Conservation (phyloP, 2,113 vertebrate genomes). For the Fulica atra region DNA sequence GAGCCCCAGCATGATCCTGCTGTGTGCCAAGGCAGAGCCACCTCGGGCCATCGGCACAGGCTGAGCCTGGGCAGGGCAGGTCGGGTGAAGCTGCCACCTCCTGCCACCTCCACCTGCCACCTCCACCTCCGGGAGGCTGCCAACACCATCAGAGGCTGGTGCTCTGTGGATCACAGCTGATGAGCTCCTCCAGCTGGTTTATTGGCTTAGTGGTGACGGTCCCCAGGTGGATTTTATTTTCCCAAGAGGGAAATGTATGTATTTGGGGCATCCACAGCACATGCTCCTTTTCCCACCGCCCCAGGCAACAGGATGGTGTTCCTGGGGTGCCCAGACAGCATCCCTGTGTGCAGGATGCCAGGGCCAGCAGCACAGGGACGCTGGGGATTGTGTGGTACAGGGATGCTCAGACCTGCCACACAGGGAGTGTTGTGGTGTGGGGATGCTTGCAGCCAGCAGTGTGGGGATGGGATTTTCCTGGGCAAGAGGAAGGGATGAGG, state of each 20-base stretch:
- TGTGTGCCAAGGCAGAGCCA: neutral
- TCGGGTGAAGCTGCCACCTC: neutral
- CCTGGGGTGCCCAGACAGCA: neutral
- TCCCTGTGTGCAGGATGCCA: rapidly evolving
- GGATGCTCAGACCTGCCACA: neutral
- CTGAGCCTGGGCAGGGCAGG: neutral
- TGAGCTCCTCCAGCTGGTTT: neutral
- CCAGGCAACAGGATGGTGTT: neutral
- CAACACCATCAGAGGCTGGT: neutral
- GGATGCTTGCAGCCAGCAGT: neutral
- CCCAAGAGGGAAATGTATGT: neutral
- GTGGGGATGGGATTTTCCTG: neutral
- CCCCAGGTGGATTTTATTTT: neutral
- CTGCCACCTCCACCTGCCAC: neutral
- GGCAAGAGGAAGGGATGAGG: neutral
- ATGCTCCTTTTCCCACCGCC: rapidly evolving
- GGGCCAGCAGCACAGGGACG: neutral
- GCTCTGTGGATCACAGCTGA: neutral
- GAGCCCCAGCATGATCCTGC: neutral
- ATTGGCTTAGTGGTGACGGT: neutral
- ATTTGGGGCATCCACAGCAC: neutral
- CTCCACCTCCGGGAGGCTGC: neutral
- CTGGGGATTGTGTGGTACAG: neutral
- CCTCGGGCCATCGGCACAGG: rapidly evolving
- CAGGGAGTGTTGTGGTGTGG: rapidly evolving